Percentiles rank a stretch among this genome's conserved stretches.
Conservation (phyloP, 2,888 invertebrate species). For the Gymnocheta viridis region DNA sequence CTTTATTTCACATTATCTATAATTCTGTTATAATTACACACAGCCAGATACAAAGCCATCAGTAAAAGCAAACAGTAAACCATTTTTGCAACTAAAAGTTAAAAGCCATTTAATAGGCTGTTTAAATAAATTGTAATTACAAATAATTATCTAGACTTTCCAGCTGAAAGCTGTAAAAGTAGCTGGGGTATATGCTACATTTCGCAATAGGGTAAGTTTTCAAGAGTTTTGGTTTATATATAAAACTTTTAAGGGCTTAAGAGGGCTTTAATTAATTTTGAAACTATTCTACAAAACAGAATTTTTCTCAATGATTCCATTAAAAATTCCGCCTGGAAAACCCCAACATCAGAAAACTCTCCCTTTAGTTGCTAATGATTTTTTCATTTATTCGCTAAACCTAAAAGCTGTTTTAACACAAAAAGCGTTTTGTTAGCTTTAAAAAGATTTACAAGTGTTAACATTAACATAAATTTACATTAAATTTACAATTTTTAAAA, state of each 20-base stretch:
- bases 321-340: too few species aligned
- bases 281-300: not conserved
- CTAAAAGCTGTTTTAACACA: not conserved
- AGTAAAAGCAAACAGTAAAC: constrained; percentile 1
- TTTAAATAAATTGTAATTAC: constrained; percentile 65
- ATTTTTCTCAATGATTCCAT: too few species aligned
- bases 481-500: constrained; percentile 59
- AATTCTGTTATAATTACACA: constrained; percentile 62
- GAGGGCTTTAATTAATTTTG: too few species aligned
- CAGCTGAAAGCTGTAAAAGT: constrained; percentile 9
- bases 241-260: too few species aligned
- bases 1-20: constrained; percentile 52
- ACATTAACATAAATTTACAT: constrained; percentile 67
- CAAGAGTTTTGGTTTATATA: not conserved
- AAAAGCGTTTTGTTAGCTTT: constrained; percentile 49
- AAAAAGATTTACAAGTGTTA: constrained; percentile 59
- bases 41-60: constrained; percentile 7
- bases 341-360: constrained; percentile 2
- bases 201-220: not conserved
- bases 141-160: constrained; percentile 54
- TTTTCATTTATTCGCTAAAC: not conserved
- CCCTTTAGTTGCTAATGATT: not conserved
- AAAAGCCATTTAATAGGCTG: constrained; percentile 68
- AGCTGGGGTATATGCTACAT: too few species aligned
- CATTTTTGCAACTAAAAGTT: constrained; percentile 44